Evolutionary conservation across 35 echinoderm and acorn worm species (phyloP), one percentile per base, ranked within the genome.

Genomic region (Anneissia japonica): DNA sequence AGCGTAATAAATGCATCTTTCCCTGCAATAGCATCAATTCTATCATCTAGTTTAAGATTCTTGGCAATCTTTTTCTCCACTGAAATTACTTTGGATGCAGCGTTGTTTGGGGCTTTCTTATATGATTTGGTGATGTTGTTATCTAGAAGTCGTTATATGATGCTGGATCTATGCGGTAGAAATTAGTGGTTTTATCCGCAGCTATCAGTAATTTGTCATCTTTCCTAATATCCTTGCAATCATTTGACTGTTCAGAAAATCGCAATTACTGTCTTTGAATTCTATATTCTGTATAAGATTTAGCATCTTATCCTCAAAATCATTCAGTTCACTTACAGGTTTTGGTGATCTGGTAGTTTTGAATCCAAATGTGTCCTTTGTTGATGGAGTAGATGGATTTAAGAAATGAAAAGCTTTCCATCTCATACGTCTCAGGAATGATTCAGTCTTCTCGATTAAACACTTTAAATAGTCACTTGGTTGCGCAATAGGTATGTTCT

Each of bases 251-350:
- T 81, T 88, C 36, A 81, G 86, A 23, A 88, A 88, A 1, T 6
- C 0, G 28, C 34, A 43, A 4, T 38, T 87, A 5, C 0, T 38
- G n/a, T 73, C 23, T 23, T 82, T 72, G 39, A 82, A 88, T 37
- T 82, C 37, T 32, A 81, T 81, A 32, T 82, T 88, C 74, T 88
- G 77, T 19, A 88, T 46, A 30, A 88, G 0, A 0, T 88, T 30
- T 2, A 88, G 46, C 45, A 88, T 82, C 31, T 39, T 79, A 35
- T 88, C 86, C 81, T 88, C 77, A 74, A 73, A 88, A 74, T 72
- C 77, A 51, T 79, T 87, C 1, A 88, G 75, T 87, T 87, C 85
- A 0, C 74, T n/a, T 12, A 87, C 38, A n/a, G n/a, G 29, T 78
- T 74, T 38, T 32, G 85, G 38, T 31, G 85, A 40, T 41, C 79